Evolutionary conservation across 64 coral and sea anemone species (phyloP).

Genomic region (Catalaphyllia jardinei): DNA sequence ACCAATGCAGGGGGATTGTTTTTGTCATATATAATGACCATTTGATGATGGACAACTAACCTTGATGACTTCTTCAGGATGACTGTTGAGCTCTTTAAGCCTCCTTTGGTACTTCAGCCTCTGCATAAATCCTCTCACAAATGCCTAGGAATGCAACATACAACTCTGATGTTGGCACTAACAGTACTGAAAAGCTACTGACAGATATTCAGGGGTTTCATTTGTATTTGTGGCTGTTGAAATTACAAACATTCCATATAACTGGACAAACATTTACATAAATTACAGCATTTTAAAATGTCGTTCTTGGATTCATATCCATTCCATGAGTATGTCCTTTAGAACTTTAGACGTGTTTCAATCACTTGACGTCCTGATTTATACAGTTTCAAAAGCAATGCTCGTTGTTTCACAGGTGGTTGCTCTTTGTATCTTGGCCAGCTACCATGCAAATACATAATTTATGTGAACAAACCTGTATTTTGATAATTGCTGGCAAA

Average conservation of each 20-base stretch:
- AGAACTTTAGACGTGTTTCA: too few species aligned
- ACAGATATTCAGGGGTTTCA: not conserved
- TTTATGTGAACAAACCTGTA: conserved; percentile 61
- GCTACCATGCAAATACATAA: too few species aligned
- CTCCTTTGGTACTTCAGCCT: conserved; percentile 75
- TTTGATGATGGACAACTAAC: conserved; percentile 21
- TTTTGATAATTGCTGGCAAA: conserved; percentile 95
- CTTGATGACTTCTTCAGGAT: conserved; percentile 87
- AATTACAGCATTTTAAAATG: not conserved
- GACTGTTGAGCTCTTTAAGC: conserved; percentile 72
- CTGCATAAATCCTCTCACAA: conserved; percentile 86
- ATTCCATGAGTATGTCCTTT: too few species aligned
- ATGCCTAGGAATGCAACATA: conserved; percentile 55
- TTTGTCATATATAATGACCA: not conserved
- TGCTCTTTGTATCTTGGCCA: too few species aligned
- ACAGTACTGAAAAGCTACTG: not conserved
- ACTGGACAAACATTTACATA: not conserved
- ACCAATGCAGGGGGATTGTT: not conserved
- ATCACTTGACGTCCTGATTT: too few species aligned
- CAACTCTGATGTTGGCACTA: not conserved
- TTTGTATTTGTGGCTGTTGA: not conserved
- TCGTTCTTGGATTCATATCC: too few species aligned
- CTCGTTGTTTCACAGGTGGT: too few species aligned
- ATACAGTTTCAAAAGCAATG: too few species aligned
- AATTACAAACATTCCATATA: not conserved